Percentiles rank a stretch among this genome's conserved stretches.
Conservation (phyloP, 2,113 vertebrate species). For the Apeltes quadracus region DNA sequence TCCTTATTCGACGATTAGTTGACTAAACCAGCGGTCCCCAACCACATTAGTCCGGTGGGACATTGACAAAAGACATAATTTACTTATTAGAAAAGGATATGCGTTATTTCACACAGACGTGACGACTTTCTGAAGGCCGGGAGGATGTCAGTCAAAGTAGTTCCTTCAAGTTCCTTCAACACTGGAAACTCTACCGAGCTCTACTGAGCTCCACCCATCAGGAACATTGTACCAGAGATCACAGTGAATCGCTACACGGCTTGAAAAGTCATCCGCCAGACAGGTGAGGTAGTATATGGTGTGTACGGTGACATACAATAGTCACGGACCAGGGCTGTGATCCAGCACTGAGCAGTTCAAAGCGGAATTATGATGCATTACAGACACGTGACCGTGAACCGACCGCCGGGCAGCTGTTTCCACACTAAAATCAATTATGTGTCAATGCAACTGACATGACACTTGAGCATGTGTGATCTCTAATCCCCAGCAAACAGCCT, state of each 20-base stretch:
- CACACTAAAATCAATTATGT: constrained; percentile 73
- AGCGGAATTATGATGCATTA: constrained; percentile 35
- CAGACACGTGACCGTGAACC: constrained; percentile 14
- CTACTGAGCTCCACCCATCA: constrained; percentile 34
- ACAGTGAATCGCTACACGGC: not conserved
- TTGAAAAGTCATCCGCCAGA: not conserved
- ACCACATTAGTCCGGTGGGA: too few species aligned
- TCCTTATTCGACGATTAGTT: too few species aligned
- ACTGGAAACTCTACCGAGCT: constrained; percentile 54
- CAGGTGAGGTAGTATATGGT: not conserved
- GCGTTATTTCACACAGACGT: constrained; percentile 61
- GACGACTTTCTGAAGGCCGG: constrained; percentile 25
- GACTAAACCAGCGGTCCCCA: too few species aligned
- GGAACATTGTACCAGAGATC: constrained; percentile 22
- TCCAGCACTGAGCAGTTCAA: not conserved
- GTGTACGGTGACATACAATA: not conserved
- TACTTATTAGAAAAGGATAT: too few species aligned
- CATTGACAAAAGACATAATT: too few species aligned
- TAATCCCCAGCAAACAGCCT: constrained; percentile 11
- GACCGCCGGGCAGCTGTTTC: constrained; percentile 42
- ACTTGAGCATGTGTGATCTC: constrained; percentile 35
- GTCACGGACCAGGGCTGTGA: not conserved
- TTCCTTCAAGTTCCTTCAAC: constrained; percentile 66
- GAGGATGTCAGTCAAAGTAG: constrained; percentile 68
- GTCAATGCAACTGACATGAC: constrained; percentile 73